Base-by-base conservation (phyloP, 2,113 vertebrate species). In the Gadus chalcogrammus region DNA sequence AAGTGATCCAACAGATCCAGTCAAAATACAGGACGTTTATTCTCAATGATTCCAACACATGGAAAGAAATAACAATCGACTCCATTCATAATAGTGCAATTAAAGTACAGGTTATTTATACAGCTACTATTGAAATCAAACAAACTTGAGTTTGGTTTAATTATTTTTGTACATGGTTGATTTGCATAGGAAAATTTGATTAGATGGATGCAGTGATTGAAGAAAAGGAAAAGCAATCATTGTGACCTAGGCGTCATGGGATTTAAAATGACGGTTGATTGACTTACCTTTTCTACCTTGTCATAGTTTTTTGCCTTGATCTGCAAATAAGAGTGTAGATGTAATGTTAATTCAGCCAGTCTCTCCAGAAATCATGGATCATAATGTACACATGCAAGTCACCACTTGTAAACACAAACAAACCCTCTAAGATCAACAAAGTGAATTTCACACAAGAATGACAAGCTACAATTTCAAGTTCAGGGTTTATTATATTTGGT, bases 301-400 rank as follows among this genome's bases (percentile, higher is more conserved):
- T 99, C 97, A 94, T 98, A 99, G 94, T 99, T 99, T 98, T 99
- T 99, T 90, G 95, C 97, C 94, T 99, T 99, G 91, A 99, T 94
- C 97, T 99, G 93, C 69, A 95, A 90, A 94, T 84, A 77, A 94
- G 84, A 95, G 89, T 93, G 91, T 88, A 93, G 73, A 92, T 85
- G 75, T 82, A 93, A 64, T 5, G 78, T 92, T 91, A 90, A 86
- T 84, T 78, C 31, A 82, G 64, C 28, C 53, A 2, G 31, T 56
- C 72, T 22, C 53, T 78, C 18, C 56, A 61, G 18, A 22, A 58
- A 62, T 64, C 56, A 48, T 48, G 42, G 13, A 48, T 48, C 42
- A 48, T 12, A 42, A 67, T 35, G 42, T 61, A 52, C 52, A 73
- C 79, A 85, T 85, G 82, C 85, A 88, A 75, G 76, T 52, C 56